phyloP scores from a whole-genome alignment of 2,797 vertebrate species.

The Phrynocephalus guinanensis region DNA sequence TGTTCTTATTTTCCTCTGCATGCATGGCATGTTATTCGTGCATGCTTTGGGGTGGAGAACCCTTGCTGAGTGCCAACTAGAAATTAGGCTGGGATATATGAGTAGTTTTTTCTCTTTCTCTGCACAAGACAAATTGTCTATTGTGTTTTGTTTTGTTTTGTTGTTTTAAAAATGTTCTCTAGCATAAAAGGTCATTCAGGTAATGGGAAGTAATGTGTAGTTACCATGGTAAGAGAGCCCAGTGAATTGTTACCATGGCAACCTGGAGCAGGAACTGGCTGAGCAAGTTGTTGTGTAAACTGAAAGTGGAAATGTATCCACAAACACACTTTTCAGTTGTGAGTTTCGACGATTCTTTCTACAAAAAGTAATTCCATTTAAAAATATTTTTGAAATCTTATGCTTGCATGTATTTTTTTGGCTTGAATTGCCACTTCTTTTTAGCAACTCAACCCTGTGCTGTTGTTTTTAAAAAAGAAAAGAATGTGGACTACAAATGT shows the following conservation, averaged over 20 bases:
- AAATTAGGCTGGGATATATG: not conserved
- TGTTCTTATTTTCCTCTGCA: not conserved
- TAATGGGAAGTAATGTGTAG: constrained; percentile 16
- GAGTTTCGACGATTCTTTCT: accelerated
- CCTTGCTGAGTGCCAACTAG: not conserved
- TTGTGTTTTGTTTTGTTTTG: accelerated
- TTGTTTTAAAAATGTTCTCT: constrained; percentile 4
- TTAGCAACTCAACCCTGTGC: accelerated
- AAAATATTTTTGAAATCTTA: not conserved
- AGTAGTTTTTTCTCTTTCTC: not conserved
- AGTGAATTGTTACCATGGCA: constrained; percentile 37
- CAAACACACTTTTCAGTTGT: not conserved
- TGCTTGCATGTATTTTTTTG: accelerated
- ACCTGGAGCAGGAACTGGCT: constrained; percentile 7
- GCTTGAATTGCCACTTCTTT: not conserved
- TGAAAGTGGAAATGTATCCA: not conserved
- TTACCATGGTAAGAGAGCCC: constrained; percentile 24
- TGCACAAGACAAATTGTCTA: not conserved
- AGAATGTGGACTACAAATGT: not conserved
- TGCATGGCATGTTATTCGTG: not conserved
- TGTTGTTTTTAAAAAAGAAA: not conserved
- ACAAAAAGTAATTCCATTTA: not conserved
- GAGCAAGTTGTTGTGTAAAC: constrained; percentile 17
- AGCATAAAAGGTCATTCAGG: constrained; percentile 35
- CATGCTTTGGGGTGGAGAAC: not conserved